Base-by-base conservation (phyloP, 2,888 invertebrate genomes). In the Ischnura elegans region DNA sequence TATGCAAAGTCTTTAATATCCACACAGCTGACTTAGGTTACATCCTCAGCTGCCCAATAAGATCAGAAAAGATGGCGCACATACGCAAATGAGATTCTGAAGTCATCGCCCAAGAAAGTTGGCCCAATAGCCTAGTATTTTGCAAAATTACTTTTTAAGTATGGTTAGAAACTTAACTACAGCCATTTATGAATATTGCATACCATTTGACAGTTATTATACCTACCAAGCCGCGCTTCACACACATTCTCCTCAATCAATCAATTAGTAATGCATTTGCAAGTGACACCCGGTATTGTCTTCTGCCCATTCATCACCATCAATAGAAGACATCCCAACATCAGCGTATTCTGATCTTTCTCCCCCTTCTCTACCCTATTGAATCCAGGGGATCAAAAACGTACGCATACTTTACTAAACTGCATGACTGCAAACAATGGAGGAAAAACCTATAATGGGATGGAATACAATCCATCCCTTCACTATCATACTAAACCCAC, bases 301-400 rank as follows among this genome's bases (percentile, higher is more conserved):
- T 90, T 90, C 90, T n/a, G 10, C 90, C 61, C 90, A 90, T 90
- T 90, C 90, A 90, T 90, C 90, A 90, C 90, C 43, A 90, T 66
- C 90, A 90, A 43, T 61, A 90, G 45, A 61, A 55, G 55, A 42
- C n/a, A 21, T 90, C 87, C 51, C 8, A 0, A 47, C 87, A 29
- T 51, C 16, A 25, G 46, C 29, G 13, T 51, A 51, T 36, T 29
- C 47, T 29, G 42, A 87, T 8, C 87, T 29, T 16, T 47, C 87
- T 47, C 29, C 25, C 43, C 61, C 0, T 4, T 42, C 19, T 8
- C 19, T 42, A 10, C 61, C 5, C 66, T 4, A 46, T 5, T 13
- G 16, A 76, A 8, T 13, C 45, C 86, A 13, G n/a, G 45, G 86
- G 43, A 86, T 46, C 45, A 86, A 86, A n/a, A 86, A 86, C 10